phyloP scores from a whole-genome alignment of 1,140 invertebrate genomes.

The Lepidurus packardi region DNA sequence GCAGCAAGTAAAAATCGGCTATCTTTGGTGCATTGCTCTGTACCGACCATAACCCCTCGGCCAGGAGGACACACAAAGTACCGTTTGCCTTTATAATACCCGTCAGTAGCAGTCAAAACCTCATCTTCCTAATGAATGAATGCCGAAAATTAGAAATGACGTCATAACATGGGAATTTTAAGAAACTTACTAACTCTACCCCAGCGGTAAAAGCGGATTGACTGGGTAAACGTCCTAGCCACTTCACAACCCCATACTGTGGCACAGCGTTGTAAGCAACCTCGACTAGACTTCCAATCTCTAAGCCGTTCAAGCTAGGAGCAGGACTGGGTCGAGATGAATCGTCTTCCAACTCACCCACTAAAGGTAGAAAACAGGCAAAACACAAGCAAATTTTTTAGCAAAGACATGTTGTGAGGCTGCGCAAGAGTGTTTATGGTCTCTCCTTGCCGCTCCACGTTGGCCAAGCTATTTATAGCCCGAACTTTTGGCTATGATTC shows the following conservation, averaged over 20 bases:
- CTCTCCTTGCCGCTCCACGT: not conserved
- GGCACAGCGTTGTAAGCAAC: constrained; percentile 45
- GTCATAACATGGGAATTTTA: constrained; percentile 33
- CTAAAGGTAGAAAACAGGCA: not conserved
- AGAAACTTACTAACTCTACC: constrained; percentile 56
- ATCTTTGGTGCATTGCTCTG: constrained; percentile 69
- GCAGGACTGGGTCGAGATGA: not conserved
- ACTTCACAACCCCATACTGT: constrained; percentile 74
- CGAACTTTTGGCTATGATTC: not conserved
- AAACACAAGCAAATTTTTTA: not conserved
- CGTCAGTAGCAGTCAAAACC: constrained; percentile 64
- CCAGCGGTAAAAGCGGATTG: constrained; percentile 55
- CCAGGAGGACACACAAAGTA: constrained; percentile 65
- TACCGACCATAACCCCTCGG: constrained; percentile 68
- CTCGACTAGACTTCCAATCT: constrained; percentile 69
- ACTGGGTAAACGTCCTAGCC: constrained; percentile 63
- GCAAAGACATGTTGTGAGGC: not conserved
- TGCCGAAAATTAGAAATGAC: not conserved
- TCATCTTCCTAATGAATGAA: constrained; percentile 61
- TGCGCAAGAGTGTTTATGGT: not conserved
- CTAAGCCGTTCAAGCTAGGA: constrained; percentile 48
- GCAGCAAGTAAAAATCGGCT: constrained; percentile 61
- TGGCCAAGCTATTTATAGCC: not conserved
- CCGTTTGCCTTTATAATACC: constrained; percentile 61
- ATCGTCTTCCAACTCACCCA: constrained; percentile 28